These are phyloP conservation scores for Parauchenoglanis ngamensis DNA, from an alignment of 2,797 vertebrate genomes.

Conservation along the genomic window DNA sequence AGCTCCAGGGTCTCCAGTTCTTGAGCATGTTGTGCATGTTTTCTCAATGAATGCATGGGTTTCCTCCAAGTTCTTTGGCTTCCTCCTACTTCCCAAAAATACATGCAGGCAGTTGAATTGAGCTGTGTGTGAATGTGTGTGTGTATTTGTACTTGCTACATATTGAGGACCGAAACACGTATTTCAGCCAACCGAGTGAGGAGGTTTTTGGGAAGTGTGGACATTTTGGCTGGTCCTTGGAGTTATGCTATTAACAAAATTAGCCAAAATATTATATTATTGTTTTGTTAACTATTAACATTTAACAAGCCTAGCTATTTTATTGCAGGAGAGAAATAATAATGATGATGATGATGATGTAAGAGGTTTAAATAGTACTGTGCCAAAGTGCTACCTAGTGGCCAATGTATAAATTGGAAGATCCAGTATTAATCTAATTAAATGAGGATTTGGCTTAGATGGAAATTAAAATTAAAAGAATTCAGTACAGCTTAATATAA, in stretches of 20 bases:
- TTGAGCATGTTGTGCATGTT: not conserved
- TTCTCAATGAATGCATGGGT: not conserved
- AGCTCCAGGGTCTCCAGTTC: not conserved
- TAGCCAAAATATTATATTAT: not conserved
- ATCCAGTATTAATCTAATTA: no score
- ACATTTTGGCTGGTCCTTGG: no score
- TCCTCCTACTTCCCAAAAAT: not conserved
- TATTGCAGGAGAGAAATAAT: not conserved
- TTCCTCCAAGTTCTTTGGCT: not conserved
- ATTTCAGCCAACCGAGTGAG: no score
- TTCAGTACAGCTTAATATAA: no score
- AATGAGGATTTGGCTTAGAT: not conserved
- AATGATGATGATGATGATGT: no score
- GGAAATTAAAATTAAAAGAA: not conserved
- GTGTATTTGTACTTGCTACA: not conserved
- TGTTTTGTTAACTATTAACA: not conserved
- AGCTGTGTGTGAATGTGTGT: not conserved
- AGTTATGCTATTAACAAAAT: not conserved
- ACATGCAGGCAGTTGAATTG: not conserved
- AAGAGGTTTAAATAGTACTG: not conserved
- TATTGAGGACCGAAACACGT: no score
- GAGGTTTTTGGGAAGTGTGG: no score
- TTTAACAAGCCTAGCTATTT: not conserved
- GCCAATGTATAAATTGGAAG: not conserved
- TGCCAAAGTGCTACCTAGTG: not conserved